Percentiles rank a stretch among this genome's conserved stretches.
These are phyloP conservation scores for Pipa parva DNA, from an alignment of 2,113 vertebrate genomes.

Conservation along the genomic window DNA sequence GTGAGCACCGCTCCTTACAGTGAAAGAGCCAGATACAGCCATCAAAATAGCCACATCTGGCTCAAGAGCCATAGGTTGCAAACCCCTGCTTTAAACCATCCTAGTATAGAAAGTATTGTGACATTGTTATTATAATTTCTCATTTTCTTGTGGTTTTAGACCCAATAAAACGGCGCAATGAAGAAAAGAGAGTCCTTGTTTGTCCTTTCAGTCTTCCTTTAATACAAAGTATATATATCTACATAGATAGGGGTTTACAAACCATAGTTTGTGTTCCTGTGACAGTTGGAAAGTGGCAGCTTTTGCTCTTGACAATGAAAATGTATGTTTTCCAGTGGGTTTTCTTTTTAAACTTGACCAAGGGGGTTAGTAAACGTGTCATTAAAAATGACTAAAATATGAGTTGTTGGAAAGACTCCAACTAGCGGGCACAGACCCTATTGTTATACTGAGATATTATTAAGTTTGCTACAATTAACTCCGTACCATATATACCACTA, in stretches of 20 bases:
- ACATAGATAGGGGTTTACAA: constrained; percentile 92
- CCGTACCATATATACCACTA: neutral
- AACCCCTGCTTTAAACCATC: no score
- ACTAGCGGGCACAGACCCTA: neutral
- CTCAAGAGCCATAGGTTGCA: no score
- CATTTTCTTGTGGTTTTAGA: no score
- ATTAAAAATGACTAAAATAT: neutral
- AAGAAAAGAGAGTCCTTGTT: neutral
- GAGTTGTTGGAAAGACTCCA: neutral
- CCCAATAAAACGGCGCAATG: neutral
- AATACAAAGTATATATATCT: constrained; percentile 99
- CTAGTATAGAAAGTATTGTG: no score
- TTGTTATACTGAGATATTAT: neutral
- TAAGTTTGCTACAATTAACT: neutral
- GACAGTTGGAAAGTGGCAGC: constrained; percentile 86
- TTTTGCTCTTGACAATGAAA: constrained; percentile 75
- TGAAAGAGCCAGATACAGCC: no score
- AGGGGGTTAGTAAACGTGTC: no score
- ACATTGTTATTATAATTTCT: no score
- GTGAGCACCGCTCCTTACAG: no score
- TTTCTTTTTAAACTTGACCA: neutral
- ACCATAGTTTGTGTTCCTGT: constrained; percentile 85
- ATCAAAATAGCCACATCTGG: no score
- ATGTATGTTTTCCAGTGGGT: constrained; percentile 26
- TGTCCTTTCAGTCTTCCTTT: constrained; percentile 87